Conservation (phyloP, 2,113 vertebrate species). For the Gnathonemus echidnorhynchus region DNA sequence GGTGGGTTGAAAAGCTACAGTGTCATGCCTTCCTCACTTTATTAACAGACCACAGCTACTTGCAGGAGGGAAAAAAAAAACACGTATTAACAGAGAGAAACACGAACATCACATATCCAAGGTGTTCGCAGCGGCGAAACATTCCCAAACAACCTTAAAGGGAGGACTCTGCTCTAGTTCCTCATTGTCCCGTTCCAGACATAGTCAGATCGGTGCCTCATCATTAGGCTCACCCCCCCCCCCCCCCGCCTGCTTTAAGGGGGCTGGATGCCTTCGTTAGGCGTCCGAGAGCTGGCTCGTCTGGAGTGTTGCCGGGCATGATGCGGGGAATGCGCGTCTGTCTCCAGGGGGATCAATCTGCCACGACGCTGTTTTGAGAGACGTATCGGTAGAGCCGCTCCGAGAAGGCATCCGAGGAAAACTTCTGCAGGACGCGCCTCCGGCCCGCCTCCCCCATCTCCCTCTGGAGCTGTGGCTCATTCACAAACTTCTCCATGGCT, state of each 20-base stretch:
- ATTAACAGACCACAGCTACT: neutral
- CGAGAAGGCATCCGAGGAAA: constrained; percentile 82
- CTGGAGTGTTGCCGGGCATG: constrained; percentile 53
- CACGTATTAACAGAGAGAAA: neutral
- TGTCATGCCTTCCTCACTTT: neutral
- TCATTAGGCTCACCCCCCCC: constrained; percentile 39
- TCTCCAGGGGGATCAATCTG: neutral
- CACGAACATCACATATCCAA: neutral
- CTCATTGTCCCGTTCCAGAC: neutral
- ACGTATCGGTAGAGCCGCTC: constrained; percentile 77
- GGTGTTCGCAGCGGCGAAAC: neutral
- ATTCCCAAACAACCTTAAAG: neutral
- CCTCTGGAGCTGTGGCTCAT: constrained; percentile 68
- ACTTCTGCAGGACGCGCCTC: constrained; percentile 73
- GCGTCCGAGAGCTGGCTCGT: constrained; percentile 48
- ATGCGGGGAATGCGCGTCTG: constrained; percentile 38
- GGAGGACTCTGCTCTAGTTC: neutral
- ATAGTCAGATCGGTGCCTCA: neutral
- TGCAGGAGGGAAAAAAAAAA: neutral
- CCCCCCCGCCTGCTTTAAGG: constrained; percentile 45
- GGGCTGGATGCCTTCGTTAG: constrained; percentile 48
- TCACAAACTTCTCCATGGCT: constrained; percentile 79
- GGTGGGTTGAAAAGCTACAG: neutral
- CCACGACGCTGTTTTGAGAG: constrained; percentile 58
- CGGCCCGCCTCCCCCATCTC: constrained; percentile 82